Evolutionary conservation across 2,797 vertebrate species (phyloP), one percentile per base, ranked within the genome.

Genomic region (Myotis planiceps): DNA sequence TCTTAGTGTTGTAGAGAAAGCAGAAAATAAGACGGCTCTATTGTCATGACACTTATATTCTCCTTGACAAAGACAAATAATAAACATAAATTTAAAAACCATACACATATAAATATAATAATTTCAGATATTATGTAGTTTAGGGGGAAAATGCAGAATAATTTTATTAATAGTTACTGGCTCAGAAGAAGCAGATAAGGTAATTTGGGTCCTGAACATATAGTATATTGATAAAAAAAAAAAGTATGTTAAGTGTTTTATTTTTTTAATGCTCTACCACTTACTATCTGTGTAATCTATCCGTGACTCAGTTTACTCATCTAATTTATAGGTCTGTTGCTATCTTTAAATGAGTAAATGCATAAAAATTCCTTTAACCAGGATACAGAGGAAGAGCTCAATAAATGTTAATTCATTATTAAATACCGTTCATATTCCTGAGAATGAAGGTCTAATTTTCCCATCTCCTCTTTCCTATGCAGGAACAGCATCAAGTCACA

Each of bases 251-350:
- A 0, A 45, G 5, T 27, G 5, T 8, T 75, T 84, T 58, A 18
- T 85, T 12, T 87, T 58, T 83, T 37, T 25, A 65, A 58, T 66
- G 37, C 29, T 49, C 32, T 4, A 68, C 6, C 13, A 47, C n/a
- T 76, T 78, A 27, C 6, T 65, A 37, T 37, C 42, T 80, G 2
- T 23, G 10, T 23, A 15, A 2, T 86, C 6, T 32, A 9, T 53
- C 37, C 81, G 25, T 65, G 21, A 32, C 65, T 94, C 39, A 5
- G 71, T 85, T 96, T 91, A 78, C 37, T 79, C 53, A 94, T 23
- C 21, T 58, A 18, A 1, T 1, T 60, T 78, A 18, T 4, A 49
- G 3, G 1, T n/a, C 8, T 39, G 16, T 27, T 69, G 6, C 10
- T 19, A 1, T 45, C 6, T 47, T 51, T 95, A 72, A 85, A 65